Evolutionary conservation across 2,113 vertebrate genomes (phyloP).

Genomic region (Dissostichus mawsoni): DNA sequence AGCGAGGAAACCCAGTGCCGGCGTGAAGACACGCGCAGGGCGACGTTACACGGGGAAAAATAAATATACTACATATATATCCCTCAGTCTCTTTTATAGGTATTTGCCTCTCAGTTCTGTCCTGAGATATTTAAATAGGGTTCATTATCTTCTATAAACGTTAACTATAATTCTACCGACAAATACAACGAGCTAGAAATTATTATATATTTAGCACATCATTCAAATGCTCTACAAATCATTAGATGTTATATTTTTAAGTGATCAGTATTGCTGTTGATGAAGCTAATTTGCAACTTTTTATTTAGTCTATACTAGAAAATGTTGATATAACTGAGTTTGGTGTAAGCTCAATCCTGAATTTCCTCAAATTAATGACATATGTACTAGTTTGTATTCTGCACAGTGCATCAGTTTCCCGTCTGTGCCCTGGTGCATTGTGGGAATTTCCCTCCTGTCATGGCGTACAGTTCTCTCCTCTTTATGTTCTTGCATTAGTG

Average conservation of each 20-base stretch:
- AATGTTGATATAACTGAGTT: not conserved
- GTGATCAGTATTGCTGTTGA: too few species aligned
- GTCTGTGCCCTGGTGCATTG: not conserved
- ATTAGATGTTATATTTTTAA: too few species aligned
- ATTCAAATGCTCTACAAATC: too few species aligned
- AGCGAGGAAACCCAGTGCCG: constrained; percentile 2
- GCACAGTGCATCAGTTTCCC: not conserved
- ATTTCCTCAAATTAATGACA: not conserved
- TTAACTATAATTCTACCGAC: too few species aligned
- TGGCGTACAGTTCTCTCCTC: not conserved
- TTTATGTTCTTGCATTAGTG: constrained; percentile 3
- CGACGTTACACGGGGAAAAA: not conserved
- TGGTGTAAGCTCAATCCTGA: not conserved
- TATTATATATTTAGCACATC: too few species aligned
- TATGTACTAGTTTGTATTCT: too few species aligned
- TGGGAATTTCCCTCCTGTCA: constrained; percentile 7
- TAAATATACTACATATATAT: too few species aligned
- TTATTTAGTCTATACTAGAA: too few species aligned
- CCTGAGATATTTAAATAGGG: not conserved
- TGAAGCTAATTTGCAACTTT: too few species aligned
- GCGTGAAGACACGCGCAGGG: not conserved
- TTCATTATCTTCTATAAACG: too few species aligned
- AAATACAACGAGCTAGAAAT: too few species aligned
- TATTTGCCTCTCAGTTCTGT: not conserved
- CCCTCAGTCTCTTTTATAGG: not conserved